Percentiles rank a stretch among this genome's conserved stretches.
phyloP scores from a whole-genome alignment of 2,888 invertebrate genomes.

The Orthosia gothica region DNA sequence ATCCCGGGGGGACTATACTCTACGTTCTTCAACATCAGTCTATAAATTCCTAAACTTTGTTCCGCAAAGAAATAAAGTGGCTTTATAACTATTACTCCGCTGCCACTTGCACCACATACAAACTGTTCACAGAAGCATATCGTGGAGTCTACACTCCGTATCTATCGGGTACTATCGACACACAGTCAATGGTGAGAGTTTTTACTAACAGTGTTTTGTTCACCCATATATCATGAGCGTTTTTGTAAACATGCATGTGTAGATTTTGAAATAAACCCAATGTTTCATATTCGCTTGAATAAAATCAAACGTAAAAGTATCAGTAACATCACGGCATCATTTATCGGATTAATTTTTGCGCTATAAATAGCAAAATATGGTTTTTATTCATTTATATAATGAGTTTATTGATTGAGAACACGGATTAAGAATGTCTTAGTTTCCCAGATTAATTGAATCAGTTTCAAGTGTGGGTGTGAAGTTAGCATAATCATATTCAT shows the following conservation, averaged over 20 bases:
- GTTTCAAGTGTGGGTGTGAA: slow-evolving; percentile 30
- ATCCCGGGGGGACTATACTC: no score
- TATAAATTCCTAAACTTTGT: no score
- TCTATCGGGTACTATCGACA: slow-evolving; percentile 43
- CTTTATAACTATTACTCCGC: slow-evolving; percentile 9
- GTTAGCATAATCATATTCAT: slow-evolving; percentile 34
- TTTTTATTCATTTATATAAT: slow-evolving; percentile 6
- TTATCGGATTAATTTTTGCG: slow-evolving; percentile 33
- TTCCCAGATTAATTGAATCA: slow-evolving; percentile 32
- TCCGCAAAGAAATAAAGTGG: no score
- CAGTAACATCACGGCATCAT: slow-evolving; percentile 30
- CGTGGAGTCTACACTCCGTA: slow-evolving; percentile 56
- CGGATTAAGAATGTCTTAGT: slow-evolving; percentile 3
- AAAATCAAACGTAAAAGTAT: slow-evolving; percentile 32
- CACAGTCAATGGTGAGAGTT: slow-evolving; percentile 49
- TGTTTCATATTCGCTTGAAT: slow-evolving; percentile 42
- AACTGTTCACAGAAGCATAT: slow-evolving; percentile 69
- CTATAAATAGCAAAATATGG: neutral
- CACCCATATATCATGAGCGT: slow-evolving; percentile 55
- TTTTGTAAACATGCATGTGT: slow-evolving; percentile 48
- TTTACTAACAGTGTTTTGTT: slow-evolving; percentile 57
- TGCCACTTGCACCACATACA: slow-evolving; percentile 37
- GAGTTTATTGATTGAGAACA: neutral
- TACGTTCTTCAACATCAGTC: no score
- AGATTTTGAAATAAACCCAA: slow-evolving; percentile 46